Evolutionary conservation across 1,140 invertebrate species (phyloP).

Genomic region (Magallana gigas): DNA sequence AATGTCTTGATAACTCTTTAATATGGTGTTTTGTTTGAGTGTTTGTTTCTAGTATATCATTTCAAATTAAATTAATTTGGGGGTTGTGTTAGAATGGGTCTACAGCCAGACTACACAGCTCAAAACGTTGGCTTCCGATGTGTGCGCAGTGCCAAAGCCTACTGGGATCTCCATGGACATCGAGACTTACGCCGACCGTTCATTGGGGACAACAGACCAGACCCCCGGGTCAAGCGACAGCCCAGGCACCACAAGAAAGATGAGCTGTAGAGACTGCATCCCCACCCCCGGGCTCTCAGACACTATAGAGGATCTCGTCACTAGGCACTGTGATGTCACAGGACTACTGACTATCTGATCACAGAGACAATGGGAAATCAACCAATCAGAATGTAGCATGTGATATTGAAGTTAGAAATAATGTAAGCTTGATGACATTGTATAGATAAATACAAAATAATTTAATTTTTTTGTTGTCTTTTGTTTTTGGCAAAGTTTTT

Average conservation of each 20-base stretch:
- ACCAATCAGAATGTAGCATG: not conserved
- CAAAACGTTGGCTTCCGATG: slow-evolving; percentile 71
- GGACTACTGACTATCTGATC: no score
- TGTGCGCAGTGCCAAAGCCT: slow-evolving; percentile 59
- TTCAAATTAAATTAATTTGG: no score
- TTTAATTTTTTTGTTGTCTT: no score
- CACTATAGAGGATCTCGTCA: no score
- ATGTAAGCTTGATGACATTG: not conserved
- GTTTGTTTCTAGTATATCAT: no score
- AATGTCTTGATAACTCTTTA: no score
- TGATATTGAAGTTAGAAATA: not conserved
- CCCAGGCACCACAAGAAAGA: slow-evolving; percentile 29
- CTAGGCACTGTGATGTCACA: no score
- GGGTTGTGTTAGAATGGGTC: slow-evolving; percentile 62
- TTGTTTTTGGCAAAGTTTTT: no score
- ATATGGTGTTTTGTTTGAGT: no score
- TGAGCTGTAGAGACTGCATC: not conserved
- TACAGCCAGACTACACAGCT: slow-evolving; percentile 63
- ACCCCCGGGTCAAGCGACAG: not conserved
- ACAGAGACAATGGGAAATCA: not conserved
- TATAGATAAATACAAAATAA: not conserved
- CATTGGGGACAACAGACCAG: not conserved
- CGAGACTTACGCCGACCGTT: not conserved
- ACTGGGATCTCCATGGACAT: slow-evolving; percentile 40
- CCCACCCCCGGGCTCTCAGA: no score